Base-by-base conservation (phyloP, 1,140 invertebrate genomes). In the Archivesica marissinica region DNA sequence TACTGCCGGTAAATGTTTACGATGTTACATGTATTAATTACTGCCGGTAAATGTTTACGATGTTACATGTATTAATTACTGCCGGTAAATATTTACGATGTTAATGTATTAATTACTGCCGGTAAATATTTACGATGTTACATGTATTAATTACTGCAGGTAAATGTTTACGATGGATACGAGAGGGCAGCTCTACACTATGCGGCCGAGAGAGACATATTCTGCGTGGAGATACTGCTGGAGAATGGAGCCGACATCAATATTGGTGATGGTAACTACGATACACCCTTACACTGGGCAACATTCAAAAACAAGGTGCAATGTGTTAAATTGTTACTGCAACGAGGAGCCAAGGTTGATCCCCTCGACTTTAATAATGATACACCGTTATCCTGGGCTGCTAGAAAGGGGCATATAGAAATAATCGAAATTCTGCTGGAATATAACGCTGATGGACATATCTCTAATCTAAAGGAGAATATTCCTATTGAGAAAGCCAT, bases 371-470 rank as follows among this genome's bases (percentile, higher is more conserved):
- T 92, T 78, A 95, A 95, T 87, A 83, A 89, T 54, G 88, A 93
- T 61, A 92, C 91, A 11, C 90, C 92, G 2, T 56, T 93, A 0
- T 88, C 88, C 95, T 99, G 98, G 98, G 98, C 99, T 1, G 97
- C 99, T 41, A 95, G 97, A 86, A 97, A 98, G 1, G 96, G 97
- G 86, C 99, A 99, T 94, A 95, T 96, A 80, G 97, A 96, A 80
- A 97, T 98, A 61, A 97, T 99, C 87, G 95, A 96, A 38, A 97
- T 97, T 13, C 93, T 99, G 76, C 95, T 99, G 59, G 95, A 97
- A 83, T 93, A 94, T 52, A 95, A 95, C 75, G 95, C 95, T 28
- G 94, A 94, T 92, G 91, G 96, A n/a, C 94, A 95, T 78, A 66
- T 82, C 0, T 39, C 54, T 11, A 92, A 92, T 76, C 35, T 78